Evolutionary conservation across 2,797 vertebrate genomes (phyloP).

Genomic region (Heteromormyrus szaboi): DNA sequence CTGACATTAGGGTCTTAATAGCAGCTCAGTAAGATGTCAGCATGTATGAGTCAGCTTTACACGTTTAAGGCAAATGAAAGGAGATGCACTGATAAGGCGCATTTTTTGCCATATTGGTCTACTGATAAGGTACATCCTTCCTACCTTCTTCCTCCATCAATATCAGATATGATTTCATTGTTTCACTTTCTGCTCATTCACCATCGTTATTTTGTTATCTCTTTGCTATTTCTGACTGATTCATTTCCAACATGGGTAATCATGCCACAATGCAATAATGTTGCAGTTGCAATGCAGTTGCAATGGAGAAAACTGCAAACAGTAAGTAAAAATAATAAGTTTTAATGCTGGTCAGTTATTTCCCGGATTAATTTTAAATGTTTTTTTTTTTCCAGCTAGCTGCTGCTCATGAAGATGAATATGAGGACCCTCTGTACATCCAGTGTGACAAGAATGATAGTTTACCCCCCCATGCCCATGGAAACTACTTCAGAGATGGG

Average conservation of each 20-base stretch:
- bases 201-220: neutral
- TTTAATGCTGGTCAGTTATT: neutral
- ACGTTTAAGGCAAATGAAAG: neutral
- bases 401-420: conserved; percentile 33
- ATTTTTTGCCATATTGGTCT: neutral
- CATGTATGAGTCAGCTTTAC: neutral
- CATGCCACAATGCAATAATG: neutral
- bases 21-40: neutral
- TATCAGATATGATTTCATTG: too few species aligned
- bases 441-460: conserved; percentile 30
- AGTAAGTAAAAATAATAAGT: neutral
- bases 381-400: conserved; percentile 47
- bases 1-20: neutral
- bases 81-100: neutral
- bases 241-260: neutral
- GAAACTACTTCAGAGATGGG: conserved; percentile 65
- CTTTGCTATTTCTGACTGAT: neutral
- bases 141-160: neutral
- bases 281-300: neutral
- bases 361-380: neutral
- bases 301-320: neutral
- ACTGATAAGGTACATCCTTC: neutral
- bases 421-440: conserved; percentile 39
- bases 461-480: conserved; percentile 29
- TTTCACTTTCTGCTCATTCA: neutral